Evolutionary conservation across 2,113 vertebrate genomes (phyloP), one percentile per base, ranked within the genome.

Genomic region (Vanacampus margaritifer): DNA sequence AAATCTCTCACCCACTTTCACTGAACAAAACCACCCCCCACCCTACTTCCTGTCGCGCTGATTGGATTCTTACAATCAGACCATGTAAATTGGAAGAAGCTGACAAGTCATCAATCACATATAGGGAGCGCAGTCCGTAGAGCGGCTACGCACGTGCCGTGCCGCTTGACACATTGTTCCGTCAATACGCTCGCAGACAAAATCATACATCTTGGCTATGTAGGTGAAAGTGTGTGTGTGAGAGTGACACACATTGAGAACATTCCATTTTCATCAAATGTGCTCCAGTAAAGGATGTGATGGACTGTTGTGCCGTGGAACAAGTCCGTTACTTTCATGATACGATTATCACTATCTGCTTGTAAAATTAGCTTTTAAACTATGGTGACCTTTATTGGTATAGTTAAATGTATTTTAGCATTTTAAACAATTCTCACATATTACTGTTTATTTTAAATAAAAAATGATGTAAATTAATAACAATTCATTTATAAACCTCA

Each of bases 51-150:
- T 71, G 71, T 64, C 10, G 0, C 43, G 32, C 58, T 85, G 79
- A 88, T 88, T 87, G 83, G 73, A 62, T 74, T 88, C 80, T 78
- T 71, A 72, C 83, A 86, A 84, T 88, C 84, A 80, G 51, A 13
- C 5, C 58, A 84, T 75, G 84, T 61, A 89, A 88, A 88, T 88
- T 78, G 71, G 69, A 87, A 72, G 79, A 68, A 62, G 17, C 72
- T n/a, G 84, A 84, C 83, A 76, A 77, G 73, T 71, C 72, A 88
- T 90, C 87, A 82, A 77, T 89, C 85, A 85, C 64, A 63, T n/a
- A 5, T 64, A 68, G 65, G 21, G n/a, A 54, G 63, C 69, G 58
- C 75, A 84, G 79, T 80, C 57, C 73, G 80, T 75, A 43, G 71
- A 80, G 67, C 17, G 28, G 67, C 62, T 70, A 28, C 6, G 26